Base-by-base conservation (phyloP, 2,888 invertebrate species). In the Trissolcus japonicus region DNA sequence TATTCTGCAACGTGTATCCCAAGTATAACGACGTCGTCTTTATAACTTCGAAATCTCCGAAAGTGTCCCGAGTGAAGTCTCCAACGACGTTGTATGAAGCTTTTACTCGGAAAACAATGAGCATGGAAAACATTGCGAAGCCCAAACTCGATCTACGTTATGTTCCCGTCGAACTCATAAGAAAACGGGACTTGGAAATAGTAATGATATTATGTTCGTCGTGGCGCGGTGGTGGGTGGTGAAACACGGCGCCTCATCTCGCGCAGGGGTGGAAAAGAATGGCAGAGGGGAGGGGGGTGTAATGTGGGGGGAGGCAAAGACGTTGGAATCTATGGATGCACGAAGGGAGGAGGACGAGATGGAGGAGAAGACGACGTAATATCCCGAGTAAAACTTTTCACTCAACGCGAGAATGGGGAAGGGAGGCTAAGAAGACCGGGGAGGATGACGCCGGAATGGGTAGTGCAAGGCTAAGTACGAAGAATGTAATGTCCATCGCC, bases 321-420 rank as follows among this genome's bases (percentile, higher is more conserved):
- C 65, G 66, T 65, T 60, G 68, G 71, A 67, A 72, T 65, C 54
- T 68, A 41, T 54, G 71, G 62, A 71, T 62, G 83, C 79, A 82
- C 80, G 80, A 80, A 79, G 55, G 53, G 66, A 59, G 62, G 69
- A 67, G 66, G 14, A 53, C n/a, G 66, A 67, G 46, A 35, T 14
- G 79, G 82, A 82, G 76, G 78, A 82, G 69, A 63, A 76, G 62
- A 76, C 83, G 86, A 78, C 83, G 86, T 87, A 87, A 87, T 87
- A 87, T 87, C 86, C 86, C 84, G 81, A 86, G 86, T 86, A 87
- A 86, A 87, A 87, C 87, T 87, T 87, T 87, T 87, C 87, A 87
- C 87, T 76, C 79, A 72, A 53, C 69, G 73, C 66, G 78, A 56
- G 74, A 71, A 74, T 66, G 63, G 78, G 63, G 76, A 72, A 73